Percentiles rank a stretch among this genome's conserved stretches.
Conservation (phyloP, 2,113 vertebrate genomes). For the Dunckerocampus dactyliophorus region DNA sequence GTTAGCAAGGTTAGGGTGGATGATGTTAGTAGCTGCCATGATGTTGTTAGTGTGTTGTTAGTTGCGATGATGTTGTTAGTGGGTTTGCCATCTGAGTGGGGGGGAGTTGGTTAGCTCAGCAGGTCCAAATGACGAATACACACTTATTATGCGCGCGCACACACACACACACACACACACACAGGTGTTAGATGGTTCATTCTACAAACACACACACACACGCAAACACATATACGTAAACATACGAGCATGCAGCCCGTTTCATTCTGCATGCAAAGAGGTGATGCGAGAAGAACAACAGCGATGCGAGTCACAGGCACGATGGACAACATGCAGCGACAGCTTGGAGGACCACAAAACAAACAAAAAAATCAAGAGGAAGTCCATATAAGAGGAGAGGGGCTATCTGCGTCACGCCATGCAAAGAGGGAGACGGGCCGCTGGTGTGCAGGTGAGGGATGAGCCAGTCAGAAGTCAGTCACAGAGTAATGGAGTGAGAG, state of each 20-base stretch:
- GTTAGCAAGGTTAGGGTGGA: constrained; percentile 54
- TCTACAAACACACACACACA: constrained; percentile 38
- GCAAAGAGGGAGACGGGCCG: constrained; percentile 73
- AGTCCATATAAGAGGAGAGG: constrained; percentile 16
- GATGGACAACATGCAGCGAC: constrained; percentile 59
- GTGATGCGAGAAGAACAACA: constrained; percentile 31
- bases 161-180: constrained; percentile 14
- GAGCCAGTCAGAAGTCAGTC: constrained; percentile 88
- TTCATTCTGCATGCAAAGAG: constrained; percentile 61
- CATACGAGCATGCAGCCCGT: constrained; percentile 51
- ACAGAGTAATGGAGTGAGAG: constrained; percentile 90
- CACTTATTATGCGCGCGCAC: constrained; percentile 29
- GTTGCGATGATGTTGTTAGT: constrained; percentile 52
- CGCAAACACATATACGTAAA: constrained; percentile 18
- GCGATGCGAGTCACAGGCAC: constrained; percentile 55
- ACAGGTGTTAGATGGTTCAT: constrained; percentile 63
- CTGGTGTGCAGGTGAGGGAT: constrained; percentile 70
- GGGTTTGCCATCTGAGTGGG: constrained; percentile 47
- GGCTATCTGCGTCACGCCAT: constrained; percentile 60
- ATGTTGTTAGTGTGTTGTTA: constrained; percentile 60
- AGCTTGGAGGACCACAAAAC: constrained; percentile 25
- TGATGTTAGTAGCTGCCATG: constrained; percentile 62
- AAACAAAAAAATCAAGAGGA: constrained; percentile 20
- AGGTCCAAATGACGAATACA: constrained; percentile 46
- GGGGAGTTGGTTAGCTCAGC: constrained; percentile 59